Conservation (phyloP, 2,113 vertebrate species). For the Salvelinus fontinalis region DNA sequence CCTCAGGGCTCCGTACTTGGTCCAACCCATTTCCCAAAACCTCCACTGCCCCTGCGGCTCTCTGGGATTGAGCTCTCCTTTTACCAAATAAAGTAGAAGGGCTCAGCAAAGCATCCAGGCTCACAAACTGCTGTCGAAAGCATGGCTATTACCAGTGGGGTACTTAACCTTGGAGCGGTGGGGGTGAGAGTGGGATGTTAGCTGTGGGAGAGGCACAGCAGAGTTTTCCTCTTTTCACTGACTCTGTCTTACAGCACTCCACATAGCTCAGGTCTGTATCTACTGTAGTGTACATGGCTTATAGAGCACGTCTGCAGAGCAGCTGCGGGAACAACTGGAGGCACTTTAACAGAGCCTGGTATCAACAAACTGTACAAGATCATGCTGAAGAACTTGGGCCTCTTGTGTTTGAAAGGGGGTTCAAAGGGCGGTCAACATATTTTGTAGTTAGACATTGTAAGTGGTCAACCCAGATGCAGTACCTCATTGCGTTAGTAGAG, state of each 20-base stretch:
- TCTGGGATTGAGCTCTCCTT: conserved; percentile 51
- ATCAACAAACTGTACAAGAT: conserved; percentile 26
- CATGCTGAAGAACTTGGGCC: not conserved
- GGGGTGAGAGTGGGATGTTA: not conserved
- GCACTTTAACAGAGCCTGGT: conserved; percentile 12
- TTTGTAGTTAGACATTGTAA: not conserved
- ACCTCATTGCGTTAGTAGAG: not conserved
- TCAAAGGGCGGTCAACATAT: conserved; percentile 19
- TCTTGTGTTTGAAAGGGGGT: conserved; percentile 29
- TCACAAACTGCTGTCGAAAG: conserved; percentile 66
- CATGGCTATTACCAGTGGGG: conserved; percentile 65
- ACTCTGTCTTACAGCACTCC: not conserved
- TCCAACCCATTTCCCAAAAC: conserved; percentile 60
- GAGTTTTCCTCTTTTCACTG: not conserved
- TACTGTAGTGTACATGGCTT: too few species aligned
- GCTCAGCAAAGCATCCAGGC: conserved; percentile 48
- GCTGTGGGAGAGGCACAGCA: not conserved
- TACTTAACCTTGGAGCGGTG: conserved; percentile 52
- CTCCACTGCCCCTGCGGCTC: conserved; percentile 49
- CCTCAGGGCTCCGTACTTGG: conserved; percentile 61
- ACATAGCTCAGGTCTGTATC: not conserved
- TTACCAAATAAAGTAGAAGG: conserved; percentile 49
- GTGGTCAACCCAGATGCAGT: not conserved
- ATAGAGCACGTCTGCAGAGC: not conserved
- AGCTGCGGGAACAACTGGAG: not conserved